Conservation (phyloP, 2,797 vertebrate genomes). For the Enteromius thamalakanensis region DNA sequence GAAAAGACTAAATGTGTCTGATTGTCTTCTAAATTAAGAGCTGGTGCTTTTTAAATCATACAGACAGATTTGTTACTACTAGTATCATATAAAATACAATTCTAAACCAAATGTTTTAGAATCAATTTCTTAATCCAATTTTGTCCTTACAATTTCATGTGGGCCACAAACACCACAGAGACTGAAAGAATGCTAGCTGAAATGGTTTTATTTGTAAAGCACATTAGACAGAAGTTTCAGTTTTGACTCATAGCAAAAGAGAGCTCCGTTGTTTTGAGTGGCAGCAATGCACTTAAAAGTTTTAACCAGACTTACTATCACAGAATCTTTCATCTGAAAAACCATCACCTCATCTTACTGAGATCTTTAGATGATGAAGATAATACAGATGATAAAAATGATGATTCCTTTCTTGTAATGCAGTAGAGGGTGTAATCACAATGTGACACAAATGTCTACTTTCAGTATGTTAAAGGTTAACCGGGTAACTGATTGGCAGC, state of each 20-base stretch:
- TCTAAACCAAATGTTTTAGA: not conserved
- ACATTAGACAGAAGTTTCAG: not conserved
- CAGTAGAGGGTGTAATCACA: not conserved
- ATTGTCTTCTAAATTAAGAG: not conserved
- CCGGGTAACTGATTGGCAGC: not conserved
- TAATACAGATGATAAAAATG: not conserved
- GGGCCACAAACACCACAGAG: constrained; percentile 22
- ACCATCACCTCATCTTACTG: not conserved
- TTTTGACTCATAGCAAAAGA: constrained; percentile 28
- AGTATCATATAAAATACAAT: not conserved
- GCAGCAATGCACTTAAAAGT: not conserved
- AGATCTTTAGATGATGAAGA: not conserved
- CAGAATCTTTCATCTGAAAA: not conserved
- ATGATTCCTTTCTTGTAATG: not conserved
- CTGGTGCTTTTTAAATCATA: not conserved
- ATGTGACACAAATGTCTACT: not conserved
- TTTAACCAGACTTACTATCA: not conserved
- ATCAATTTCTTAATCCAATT: not conserved
- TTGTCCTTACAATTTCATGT: constrained; percentile 10
- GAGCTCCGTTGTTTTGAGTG: not conserved
- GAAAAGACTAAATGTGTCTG: constrained; percentile 13
- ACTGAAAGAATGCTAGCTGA: not conserved
- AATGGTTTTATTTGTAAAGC: constrained; percentile 14
- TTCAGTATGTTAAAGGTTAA: not conserved
- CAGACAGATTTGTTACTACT: not conserved